phyloP scores from a whole-genome alignment of 2,797 vertebrate species.

The Enteromius afrohamiltoni region DNA sequence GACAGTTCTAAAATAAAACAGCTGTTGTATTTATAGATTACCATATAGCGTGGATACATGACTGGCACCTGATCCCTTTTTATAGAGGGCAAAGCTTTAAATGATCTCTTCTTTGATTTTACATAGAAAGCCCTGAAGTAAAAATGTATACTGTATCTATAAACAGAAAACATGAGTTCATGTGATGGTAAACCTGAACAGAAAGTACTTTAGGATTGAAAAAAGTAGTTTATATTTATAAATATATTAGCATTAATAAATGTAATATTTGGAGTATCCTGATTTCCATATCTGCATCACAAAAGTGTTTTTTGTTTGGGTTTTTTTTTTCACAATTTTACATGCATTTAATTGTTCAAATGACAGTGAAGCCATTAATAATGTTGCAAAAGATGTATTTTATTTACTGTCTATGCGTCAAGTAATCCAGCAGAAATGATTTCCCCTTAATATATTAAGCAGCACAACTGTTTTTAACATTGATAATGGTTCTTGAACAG shows the following conservation, averaged over 20 bases:
- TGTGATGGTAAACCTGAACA: not conserved
- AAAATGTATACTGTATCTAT: not conserved
- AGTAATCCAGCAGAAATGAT: not conserved
- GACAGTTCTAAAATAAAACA: slow-evolving; percentile 53
- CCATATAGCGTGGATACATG: slow-evolving; percentile 47
- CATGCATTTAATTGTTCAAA: not conserved
- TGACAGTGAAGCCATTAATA: not conserved
- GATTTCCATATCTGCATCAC: not conserved
- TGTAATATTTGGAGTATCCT: not conserved
- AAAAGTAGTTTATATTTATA: not conserved
- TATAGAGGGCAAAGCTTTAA: slow-evolving; percentile 6
- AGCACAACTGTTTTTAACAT: not conserved
- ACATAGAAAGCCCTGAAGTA: not conserved
- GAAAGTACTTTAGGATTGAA: not conserved
- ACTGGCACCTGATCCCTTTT: slow-evolving; percentile 27
- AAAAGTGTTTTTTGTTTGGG: not conserved
- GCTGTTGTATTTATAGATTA: slow-evolving; percentile 61
- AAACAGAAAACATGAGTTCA: not conserved
- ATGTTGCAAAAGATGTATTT: not conserved
- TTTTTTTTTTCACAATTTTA: not conserved
- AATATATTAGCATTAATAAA: not conserved
- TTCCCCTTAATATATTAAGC: not conserved
- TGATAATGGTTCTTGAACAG: not conserved
- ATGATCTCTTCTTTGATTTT: slow-evolving; percentile 4
- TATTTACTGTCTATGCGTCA: too few relatives aligned